Evolutionary conservation across 1,140 invertebrate genomes (phyloP).

Genomic region (Hestina assimilis): DNA sequence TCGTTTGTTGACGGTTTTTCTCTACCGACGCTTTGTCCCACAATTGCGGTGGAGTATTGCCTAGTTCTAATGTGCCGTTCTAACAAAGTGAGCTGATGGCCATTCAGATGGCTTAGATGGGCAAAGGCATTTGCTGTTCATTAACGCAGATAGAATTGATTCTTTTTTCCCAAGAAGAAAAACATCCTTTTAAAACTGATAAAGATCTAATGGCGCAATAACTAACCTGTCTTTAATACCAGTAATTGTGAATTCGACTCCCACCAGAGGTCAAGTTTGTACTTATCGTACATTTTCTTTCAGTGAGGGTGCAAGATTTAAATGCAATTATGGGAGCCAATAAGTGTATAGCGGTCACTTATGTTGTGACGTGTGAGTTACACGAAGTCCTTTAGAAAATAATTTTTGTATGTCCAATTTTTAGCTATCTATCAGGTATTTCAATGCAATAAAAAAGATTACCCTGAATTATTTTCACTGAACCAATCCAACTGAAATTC

Average conservation of each 20-base stretch:
- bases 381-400: not conserved
- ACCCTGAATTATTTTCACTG: slow-evolving; percentile 17
- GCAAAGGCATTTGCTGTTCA: slow-evolving; percentile 7
- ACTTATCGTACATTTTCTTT: not conserved
- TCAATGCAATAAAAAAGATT: slow-evolving; percentile 2
- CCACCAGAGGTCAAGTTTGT: no score
- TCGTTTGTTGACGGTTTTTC: slow-evolving; percentile 21
- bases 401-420: not conserved
- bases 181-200: not conserved
- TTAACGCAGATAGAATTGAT: not conserved
- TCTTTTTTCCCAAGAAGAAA: not conserved
- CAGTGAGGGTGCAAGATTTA: not conserved
- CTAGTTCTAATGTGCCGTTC: slow-evolving; percentile 17
- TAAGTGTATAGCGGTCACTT: not conserved
- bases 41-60: slow-evolving; percentile 22
- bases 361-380: not conserved
- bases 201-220: no score
- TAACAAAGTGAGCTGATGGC: slow-evolving; percentile 18
- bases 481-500: slow-evolving; percentile 20
- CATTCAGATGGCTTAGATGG: slow-evolving; percentile 7
- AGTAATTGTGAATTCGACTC: no score
- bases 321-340: not conserved
- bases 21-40: slow-evolving; percentile 14
- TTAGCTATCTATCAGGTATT: not conserved
- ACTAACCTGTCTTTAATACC: no score